Percentiles rank a stretch among this genome's conserved stretches.
Conservation (phyloP, 2,888 invertebrate species). For the Chaitophorus viminalis region DNA sequence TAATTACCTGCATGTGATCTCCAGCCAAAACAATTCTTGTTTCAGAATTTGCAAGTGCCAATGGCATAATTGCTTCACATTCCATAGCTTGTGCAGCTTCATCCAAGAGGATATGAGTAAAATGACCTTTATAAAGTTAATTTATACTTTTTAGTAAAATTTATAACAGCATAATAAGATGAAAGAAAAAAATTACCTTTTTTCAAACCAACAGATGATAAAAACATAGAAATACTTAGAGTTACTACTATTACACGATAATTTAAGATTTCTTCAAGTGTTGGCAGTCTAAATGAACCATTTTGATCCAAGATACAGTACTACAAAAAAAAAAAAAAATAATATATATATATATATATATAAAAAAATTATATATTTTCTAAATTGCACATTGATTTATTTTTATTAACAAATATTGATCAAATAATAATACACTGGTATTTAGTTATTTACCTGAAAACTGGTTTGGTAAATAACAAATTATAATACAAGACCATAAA, state of each 20-base stretch:
- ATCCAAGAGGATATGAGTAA: constrained; percentile 85
- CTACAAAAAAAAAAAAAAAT: constrained; percentile 68
- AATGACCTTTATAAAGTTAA: constrained; percentile 69
- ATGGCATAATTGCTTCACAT: constrained; percentile 83
- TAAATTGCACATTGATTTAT: background rate
- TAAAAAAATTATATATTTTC: background rate
- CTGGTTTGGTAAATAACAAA: background rate
- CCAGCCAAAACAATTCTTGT: constrained; percentile 85
- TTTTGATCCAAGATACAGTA: constrained; percentile 77
- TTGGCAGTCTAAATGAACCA: constrained; percentile 75
- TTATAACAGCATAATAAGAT: constrained; percentile 1
- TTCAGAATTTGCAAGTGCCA: constrained; percentile 77
- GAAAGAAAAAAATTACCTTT: constrained; percentile 69
- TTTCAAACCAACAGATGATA: constrained; percentile 76
- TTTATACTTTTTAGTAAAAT: constrained; percentile 9
- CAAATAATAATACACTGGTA: constrained; percentile 8
- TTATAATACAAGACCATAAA: background rate
- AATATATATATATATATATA: no score
- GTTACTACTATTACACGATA: constrained; percentile 83
- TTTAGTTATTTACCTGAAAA: background rate
- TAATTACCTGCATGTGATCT: constrained; percentile 78
- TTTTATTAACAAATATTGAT: background rate
- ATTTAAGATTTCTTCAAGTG: constrained; percentile 76
- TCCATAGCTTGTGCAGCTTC: constrained; percentile 90
- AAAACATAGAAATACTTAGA: constrained; percentile 79